Evolutionary conservation across 2,797 vertebrate species (phyloP), one percentile per base, ranked within the genome.

Genomic region (Acestrorhynchus altus): DNA sequence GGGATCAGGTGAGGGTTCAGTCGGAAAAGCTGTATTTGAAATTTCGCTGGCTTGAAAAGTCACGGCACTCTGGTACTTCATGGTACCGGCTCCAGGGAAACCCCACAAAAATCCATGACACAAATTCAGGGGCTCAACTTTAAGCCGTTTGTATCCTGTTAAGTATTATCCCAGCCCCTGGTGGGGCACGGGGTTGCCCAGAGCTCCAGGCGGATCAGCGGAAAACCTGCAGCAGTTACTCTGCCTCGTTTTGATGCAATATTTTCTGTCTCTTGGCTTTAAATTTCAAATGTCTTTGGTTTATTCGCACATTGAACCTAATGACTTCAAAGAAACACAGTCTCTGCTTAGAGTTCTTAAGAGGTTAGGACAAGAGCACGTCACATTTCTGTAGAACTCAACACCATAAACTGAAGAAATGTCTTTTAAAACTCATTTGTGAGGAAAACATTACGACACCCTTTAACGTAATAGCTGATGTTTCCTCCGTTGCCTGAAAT

Each of bases 11-110:
- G 1, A 9, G 64, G 57, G 20, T 1, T 0, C 16, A 12, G 11
- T 26, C 22, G 57, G 20, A 49, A 31, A 49, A 2, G 9, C 59
- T 49, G 0, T 24, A 4, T 39, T 7, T 39, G n/a, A 22, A 11
- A 9, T 35, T 35, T 26, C 28, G 42, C 40, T 74, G 31, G 46
- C 42, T 49, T 52, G 71, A 72, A 74, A 83, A 69, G 76, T 83
- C 81, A 78, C 79, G 71, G 78, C 76, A 44, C 10, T n/a, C 47
- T 73, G 64, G 57, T 72, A 13, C 40, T 22, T 24, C 20, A 40
- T 11, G 42, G 22, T 51, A n/a, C 51, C 64, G 18, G 57, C 39
- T 46, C 49, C 18, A 35, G 18, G 56, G 22, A 16, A 63, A n/a
- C 31, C 16, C 56, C 31, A 1, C 13, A n/a, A 16, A 42, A 26